Conservation (phyloP, 2,113 vertebrate species). For the Scomber colias region DNA sequence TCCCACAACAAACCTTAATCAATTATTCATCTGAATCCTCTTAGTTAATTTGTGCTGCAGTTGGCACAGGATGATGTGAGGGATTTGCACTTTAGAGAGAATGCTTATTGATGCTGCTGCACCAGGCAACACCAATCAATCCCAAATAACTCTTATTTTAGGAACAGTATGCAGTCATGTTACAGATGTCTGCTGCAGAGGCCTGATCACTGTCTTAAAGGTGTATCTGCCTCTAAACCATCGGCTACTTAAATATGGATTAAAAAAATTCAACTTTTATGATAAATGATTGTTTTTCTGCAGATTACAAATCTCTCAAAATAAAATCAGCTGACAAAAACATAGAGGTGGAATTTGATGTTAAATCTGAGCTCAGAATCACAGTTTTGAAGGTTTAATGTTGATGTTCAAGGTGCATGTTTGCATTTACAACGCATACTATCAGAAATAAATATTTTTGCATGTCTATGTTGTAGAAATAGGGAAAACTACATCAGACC, state of each 20-base stretch:
- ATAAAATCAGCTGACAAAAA: too few species aligned
- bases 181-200: constrained; percentile 2
- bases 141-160: constrained; percentile 18
- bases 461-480: too few species aligned
- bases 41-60: constrained; percentile 12
- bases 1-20: constrained; percentile 39
- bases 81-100: constrained; percentile 36
- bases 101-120: constrained; percentile 9
- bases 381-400: too few species aligned
- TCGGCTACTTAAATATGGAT: too few species aligned
- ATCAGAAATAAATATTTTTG: constrained; percentile 11
- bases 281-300: too few species aligned
- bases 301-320: too few species aligned
- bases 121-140: constrained; percentile 3
- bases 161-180: background rate
- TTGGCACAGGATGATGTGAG: constrained; percentile 9
- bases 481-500: background rate
- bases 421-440: background rate
- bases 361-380: too few species aligned
- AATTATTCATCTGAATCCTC: constrained; percentile 34
- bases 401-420: background rate
- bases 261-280: too few species aligned
- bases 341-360: too few species aligned
- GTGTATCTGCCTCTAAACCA: too few species aligned
- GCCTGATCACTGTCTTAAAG: background rate